A percentile compares a stretch with the other conserved stretches of the same genome.
Conservation (phyloP, 2,888 invertebrate species). For the Rhynchonema sp. region DNA sequence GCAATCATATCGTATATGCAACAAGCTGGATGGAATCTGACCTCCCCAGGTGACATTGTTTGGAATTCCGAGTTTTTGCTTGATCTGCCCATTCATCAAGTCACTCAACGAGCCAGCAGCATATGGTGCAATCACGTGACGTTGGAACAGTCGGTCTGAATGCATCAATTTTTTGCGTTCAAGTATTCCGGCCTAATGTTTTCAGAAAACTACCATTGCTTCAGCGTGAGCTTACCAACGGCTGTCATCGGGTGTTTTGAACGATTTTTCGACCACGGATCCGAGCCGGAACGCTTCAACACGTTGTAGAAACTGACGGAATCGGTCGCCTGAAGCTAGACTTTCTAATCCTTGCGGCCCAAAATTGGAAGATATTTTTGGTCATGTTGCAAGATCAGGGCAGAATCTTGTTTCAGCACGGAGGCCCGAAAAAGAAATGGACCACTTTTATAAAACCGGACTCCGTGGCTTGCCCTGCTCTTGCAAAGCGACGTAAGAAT, state of each 20-base stretch:
- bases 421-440: too few relatives aligned
- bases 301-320: conserved; percentile 65
- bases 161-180: too few relatives aligned
- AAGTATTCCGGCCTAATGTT: too few relatives aligned
- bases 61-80: conserved; percentile 45
- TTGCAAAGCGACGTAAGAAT: too few relatives aligned
- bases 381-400: too few relatives aligned
- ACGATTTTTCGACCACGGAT: conserved; percentile 15
- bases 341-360: too few relatives aligned
- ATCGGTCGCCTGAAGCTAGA: conserved; percentile 30
- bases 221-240: not conserved
- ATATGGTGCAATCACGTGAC: conserved; percentile 15
- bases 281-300: conserved; percentile 28
- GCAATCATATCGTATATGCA: too few relatives aligned
- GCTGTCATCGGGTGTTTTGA: too few relatives aligned
- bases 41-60: conserved; percentile 46
- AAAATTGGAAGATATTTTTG: too few relatives aligned
- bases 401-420: too few relatives aligned
- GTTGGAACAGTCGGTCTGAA: conserved; percentile 13
- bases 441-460: too few relatives aligned
- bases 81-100: conserved; percentile 54
- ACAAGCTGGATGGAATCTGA: conserved; percentile 8
- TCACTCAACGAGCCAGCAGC: conserved; percentile 17
- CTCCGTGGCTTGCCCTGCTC: too few relatives aligned
- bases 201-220: not conserved